Evolutionary conservation across 2,888 invertebrate genomes (phyloP).

Genomic region (Fragum whitleyi): DNA sequence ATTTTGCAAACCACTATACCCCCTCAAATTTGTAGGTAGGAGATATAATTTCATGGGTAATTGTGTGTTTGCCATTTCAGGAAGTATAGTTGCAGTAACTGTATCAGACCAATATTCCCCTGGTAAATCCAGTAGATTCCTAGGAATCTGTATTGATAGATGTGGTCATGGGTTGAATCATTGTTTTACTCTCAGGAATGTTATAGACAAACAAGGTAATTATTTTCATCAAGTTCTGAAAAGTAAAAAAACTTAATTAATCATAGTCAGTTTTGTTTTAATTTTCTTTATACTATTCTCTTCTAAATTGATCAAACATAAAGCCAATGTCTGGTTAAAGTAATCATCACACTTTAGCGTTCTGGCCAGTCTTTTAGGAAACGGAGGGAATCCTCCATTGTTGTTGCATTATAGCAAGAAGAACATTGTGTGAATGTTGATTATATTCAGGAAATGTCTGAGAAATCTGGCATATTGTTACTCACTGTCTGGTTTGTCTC

Average conservation of each 20-base stretch:
- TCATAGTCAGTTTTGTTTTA: background rate
- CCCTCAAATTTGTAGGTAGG: too few relatives aligned
- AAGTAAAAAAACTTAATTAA: background rate
- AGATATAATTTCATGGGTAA: too few relatives aligned
- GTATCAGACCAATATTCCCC: slow-evolving; percentile 91
- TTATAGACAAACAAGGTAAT: slow-evolving; percentile 93
- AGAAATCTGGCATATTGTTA: too few relatives aligned
- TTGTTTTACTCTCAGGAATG: slow-evolving; percentile 95
- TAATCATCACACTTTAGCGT: too few relatives aligned
- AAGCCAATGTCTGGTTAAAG: too few relatives aligned
- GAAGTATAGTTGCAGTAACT: slow-evolving; percentile 95
- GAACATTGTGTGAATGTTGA: too few relatives aligned
- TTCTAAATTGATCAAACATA: background rate
- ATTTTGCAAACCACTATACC: too few relatives aligned
- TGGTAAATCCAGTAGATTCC: slow-evolving; percentile 93
- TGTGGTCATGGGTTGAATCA: slow-evolving; percentile 93
- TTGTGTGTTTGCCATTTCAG: slow-evolving; percentile 85
- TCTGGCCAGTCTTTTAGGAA: too few relatives aligned
- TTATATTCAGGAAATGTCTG: too few relatives aligned
- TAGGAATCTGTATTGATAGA: slow-evolving; percentile 97
- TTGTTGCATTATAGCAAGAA: too few relatives aligned
- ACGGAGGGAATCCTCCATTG: too few relatives aligned
- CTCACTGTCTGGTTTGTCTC: too few relatives aligned
- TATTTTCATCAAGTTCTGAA: background rate
- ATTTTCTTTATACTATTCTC: background rate